A percentile compares a stretch with the other conserved stretches of the same genome.
Conservation (phyloP, 2,113 vertebrate species). For the Salminus brasiliensis region DNA sequence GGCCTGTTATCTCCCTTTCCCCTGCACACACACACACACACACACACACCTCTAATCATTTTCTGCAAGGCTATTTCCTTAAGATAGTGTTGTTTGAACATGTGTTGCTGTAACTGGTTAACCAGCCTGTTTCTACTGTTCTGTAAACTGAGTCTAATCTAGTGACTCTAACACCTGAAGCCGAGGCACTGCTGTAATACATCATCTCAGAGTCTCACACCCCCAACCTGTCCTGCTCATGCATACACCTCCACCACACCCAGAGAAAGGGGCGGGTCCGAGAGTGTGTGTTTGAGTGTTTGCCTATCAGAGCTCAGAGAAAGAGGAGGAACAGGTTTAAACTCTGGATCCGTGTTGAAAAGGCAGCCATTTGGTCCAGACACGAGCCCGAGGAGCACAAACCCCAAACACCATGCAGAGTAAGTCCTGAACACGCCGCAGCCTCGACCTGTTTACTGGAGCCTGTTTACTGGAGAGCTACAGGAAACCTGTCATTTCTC, state of each 20-base stretch:
- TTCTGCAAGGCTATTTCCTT: not conserved
- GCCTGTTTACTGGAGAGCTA: too few species aligned
- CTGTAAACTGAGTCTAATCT: too few species aligned
- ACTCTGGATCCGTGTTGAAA: not conserved
- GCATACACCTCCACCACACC: constrained; percentile 7
- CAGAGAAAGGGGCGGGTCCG: not conserved
- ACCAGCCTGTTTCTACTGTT: not conserved
- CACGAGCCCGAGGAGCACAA: not conserved
- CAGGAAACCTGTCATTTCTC: too few species aligned
- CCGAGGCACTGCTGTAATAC: too few species aligned
- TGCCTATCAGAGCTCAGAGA: not conserved
- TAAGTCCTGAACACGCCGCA: constrained; percentile 39
- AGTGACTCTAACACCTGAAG: too few species aligned
- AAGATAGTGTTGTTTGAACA: not conserved
- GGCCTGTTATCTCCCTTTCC: too few species aligned
- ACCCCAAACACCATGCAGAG: constrained; percentile 38
- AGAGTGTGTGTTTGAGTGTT: not conserved
- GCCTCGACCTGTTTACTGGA: too few species aligned
- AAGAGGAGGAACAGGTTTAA: constrained; percentile 32
- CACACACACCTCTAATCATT: not conserved
- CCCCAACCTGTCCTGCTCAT: too few species aligned
- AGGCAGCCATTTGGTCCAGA: not conserved
- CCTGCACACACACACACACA: too few species aligned
- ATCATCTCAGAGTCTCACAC: too few species aligned
- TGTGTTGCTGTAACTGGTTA: not conserved